phyloP scores from a whole-genome alignment of 2,888 invertebrate genomes.

The Epicampocera succincta region DNA sequence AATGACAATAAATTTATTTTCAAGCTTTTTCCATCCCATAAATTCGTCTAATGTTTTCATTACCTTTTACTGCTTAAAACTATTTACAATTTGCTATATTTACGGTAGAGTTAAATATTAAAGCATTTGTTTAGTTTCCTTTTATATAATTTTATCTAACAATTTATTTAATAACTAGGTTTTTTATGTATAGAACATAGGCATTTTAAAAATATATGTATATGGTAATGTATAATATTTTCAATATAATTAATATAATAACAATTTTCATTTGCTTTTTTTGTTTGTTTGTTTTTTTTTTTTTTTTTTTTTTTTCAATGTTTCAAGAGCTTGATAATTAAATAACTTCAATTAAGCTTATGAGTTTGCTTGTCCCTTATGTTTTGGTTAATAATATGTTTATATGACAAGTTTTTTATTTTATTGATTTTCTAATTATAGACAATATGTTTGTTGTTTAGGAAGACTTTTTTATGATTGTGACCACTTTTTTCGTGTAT shows the following conservation, averaged over 20 bases:
- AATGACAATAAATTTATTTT: conserved; percentile 28
- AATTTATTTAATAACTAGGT: neutral
- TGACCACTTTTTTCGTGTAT: conserved; percentile 73
- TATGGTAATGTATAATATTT: conserved; percentile 23
- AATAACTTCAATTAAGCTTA: conserved; percentile 39
- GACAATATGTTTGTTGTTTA: conserved; percentile 61
- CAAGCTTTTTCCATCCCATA: conserved; percentile 64
- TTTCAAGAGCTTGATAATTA: conserved; percentile 2
- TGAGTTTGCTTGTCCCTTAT: neutral
- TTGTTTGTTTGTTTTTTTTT: conserved; percentile 24
- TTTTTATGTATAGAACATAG: conserved; percentile 27
- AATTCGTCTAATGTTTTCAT: conserved; percentile 66
- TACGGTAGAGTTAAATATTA: conserved; percentile 39
- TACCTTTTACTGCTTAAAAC: conserved; percentile 59
- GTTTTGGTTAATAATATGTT: conserved; percentile 32
- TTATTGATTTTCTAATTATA: conserved; percentile 22
- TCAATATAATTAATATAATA: conserved; percentile 51
- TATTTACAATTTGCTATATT: conserved; percentile 65
- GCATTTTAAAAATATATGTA: conserved; percentile 24
- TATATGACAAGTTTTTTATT: conserved; percentile 5
- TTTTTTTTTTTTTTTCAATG: no score
- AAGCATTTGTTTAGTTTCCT: conserved; percentile 37
- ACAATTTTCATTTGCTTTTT: conserved; percentile 62
- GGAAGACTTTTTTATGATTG: conserved; percentile 78
- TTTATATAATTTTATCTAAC: conserved; percentile 20